Percentiles rank a stretch among this genome's conserved stretches.
These are phyloP conservation scores for Acanthornis magna DNA, from an alignment of 2,797 vertebrate species.

Conservation along the genomic window DNA sequence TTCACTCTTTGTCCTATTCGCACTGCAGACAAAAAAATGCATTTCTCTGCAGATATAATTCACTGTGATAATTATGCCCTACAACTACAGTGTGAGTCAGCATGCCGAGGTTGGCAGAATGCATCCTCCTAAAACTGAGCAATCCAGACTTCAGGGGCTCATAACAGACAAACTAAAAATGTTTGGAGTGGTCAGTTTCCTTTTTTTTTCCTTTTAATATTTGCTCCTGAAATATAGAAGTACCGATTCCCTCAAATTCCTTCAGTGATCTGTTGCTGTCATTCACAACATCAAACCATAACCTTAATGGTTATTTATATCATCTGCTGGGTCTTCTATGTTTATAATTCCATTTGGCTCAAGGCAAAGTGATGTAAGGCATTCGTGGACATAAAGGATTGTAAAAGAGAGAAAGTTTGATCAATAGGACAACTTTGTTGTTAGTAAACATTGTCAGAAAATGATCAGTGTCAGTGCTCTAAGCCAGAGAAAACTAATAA, in stretches of 20 bases:
- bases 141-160: constrained; percentile 38
- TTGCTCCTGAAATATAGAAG: constrained; percentile 40
- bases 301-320: constrained; percentile 54
- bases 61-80: constrained; percentile 3
- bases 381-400: constrained; percentile 60
- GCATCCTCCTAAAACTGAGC: constrained; percentile 1
- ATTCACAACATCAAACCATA: constrained; percentile 35
- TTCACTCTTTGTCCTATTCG: background rate
- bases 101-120: background rate
- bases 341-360: constrained; percentile 64
- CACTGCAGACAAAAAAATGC: background rate
- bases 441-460: constrained; percentile 75
- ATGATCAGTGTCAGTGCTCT: constrained; percentile 70
- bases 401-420: constrained; percentile 69
- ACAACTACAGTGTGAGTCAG: background rate
- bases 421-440: constrained; percentile 75
- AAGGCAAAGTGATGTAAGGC: constrained; percentile 62
- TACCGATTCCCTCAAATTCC: constrained; percentile 43
- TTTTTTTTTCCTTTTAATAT: background rate
- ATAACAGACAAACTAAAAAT: background rate
- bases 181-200: background rate
- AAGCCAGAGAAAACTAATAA: constrained; percentile 75
- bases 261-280: constrained; percentile 50
- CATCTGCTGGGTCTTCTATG: constrained; percentile 5
- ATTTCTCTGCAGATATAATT: constrained; percentile 12